These are phyloP conservation scores for Hippocampus kuda DNA, from an alignment of 2,797 vertebrate species.

Conservation along the genomic window DNA sequence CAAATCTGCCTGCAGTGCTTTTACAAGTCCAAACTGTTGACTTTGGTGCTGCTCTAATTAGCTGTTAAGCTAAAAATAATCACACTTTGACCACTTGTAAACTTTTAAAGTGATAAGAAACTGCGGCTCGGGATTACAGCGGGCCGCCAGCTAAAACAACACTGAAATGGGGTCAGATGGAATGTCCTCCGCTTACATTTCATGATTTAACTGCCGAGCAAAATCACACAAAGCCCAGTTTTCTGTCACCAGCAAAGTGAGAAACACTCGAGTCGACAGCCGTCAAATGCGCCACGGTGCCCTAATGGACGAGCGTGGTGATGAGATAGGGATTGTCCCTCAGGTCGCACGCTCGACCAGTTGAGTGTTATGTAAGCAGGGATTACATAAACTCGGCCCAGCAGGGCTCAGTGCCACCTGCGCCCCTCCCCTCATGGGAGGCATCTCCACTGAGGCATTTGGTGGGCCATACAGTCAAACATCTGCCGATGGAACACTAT, in stretches of 20 bases:
- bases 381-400: conserved; percentile 50
- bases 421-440: conserved; percentile 5
- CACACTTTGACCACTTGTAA: not conserved
- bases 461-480: not conserved
- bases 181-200: no score
- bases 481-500: not conserved
- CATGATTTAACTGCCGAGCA: no score
- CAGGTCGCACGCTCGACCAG: conserved; percentile 24
- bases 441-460: conserved; percentile 12
- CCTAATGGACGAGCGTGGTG: conserved; percentile 13
- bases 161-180: not conserved
- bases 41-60: not conserved
- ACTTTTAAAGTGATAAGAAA: not conserved
- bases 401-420: conserved; percentile 33
- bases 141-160: not conserved
- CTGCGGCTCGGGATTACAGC: not conserved
- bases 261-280: not conserved
- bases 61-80: not conserved
- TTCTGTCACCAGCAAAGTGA: not conserved
- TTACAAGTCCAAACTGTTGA: not conserved
- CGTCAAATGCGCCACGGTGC: conserved; percentile 11
- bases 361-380: conserved; percentile 50
- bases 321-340: conserved; percentile 24
- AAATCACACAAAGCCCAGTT: not conserved
- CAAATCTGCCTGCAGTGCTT: not conserved